Percentiles rank a stretch among this genome's conserved stretches.
phyloP scores from a whole-genome alignment of 2,888 invertebrate species.

The Hyposoter didymator region DNA sequence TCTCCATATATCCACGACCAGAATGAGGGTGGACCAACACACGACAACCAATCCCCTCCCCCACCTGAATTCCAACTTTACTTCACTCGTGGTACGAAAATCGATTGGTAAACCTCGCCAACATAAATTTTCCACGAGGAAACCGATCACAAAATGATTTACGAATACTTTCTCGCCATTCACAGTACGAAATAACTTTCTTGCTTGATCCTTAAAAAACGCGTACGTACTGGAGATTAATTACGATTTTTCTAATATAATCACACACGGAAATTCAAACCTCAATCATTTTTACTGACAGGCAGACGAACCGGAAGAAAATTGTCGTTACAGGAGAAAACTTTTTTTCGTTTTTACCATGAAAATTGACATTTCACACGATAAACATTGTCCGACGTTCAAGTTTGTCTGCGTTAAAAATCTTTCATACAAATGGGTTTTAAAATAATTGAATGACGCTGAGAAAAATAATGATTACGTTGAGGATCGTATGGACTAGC shows the following conservation, averaged over 20 bases:
- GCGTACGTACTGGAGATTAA: not conserved
- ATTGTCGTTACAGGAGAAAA: not conserved
- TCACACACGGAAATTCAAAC: not conserved
- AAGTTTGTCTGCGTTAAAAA: not conserved
- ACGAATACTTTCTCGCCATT: not conserved
- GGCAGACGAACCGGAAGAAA: not conserved
- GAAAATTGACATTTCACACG: too few relatives aligned
- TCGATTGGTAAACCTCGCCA: slow-evolving; percentile 27
- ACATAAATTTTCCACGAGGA: slow-evolving; percentile 44
- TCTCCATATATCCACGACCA: not conserved
- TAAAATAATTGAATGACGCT: not conserved
- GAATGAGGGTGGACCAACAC: slow-evolving; percentile 22
- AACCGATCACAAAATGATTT: slow-evolving; percentile 28
- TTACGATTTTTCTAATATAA: not conserved
- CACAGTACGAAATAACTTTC: not conserved
- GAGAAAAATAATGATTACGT: not conserved
- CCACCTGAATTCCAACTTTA: slow-evolving; percentile 10
- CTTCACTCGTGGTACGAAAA: slow-evolving; percentile 14
- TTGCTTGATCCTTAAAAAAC: not conserved
- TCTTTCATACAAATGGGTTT: not conserved
- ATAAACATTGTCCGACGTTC: not conserved
- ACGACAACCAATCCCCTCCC: slow-evolving; percentile 1
- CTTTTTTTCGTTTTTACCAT: too few relatives aligned
- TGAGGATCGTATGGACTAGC: not conserved
- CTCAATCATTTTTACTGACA: not conserved